Evolutionary conservation across 2,888 invertebrate species (phyloP).

Genomic region (Labia minor): DNA sequence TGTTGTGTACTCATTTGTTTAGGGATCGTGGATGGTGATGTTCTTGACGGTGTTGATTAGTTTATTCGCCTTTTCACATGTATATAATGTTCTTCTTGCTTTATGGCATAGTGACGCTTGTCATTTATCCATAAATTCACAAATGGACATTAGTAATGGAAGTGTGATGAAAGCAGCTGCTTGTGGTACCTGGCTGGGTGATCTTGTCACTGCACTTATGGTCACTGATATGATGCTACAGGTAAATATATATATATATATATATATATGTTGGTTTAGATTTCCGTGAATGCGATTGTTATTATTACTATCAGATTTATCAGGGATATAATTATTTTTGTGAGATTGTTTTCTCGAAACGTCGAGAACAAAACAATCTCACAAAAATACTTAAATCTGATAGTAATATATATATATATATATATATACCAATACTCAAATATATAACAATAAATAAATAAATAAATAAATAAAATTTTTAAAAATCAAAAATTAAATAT

Average conservation of each 20-base stretch:
- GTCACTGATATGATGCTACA: conserved; percentile 44
- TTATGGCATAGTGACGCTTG: conserved; percentile 33
- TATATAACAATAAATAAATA: no score
- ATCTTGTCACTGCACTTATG: conserved; percentile 43
- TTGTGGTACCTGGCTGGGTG: conserved; percentile 42
- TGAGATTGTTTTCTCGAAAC: no score
- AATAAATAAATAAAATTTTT: no score
- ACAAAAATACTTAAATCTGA: no score
- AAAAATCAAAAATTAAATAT: no score
- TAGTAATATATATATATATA: no score
- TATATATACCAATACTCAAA: no score
- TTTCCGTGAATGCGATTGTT: no score
- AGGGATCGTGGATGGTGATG: conserved; percentile 43
- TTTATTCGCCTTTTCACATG: conserved; percentile 39
- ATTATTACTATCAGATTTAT: no score
- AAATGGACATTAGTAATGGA: conserved; percentile 38
- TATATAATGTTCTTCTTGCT: conserved; percentile 38
- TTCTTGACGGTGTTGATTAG: conserved; percentile 38
- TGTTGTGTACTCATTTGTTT: conserved; percentile 22
- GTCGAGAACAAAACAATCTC: no score
- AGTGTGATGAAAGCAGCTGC: conserved; percentile 42
- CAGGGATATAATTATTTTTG: no score
- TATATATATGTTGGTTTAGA: no score
- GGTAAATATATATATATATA: not conserved
- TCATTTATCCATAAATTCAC: conserved; percentile 35